Conservation (phyloP, 2,888 invertebrate species). For the Chrysolina haemoptera region DNA sequence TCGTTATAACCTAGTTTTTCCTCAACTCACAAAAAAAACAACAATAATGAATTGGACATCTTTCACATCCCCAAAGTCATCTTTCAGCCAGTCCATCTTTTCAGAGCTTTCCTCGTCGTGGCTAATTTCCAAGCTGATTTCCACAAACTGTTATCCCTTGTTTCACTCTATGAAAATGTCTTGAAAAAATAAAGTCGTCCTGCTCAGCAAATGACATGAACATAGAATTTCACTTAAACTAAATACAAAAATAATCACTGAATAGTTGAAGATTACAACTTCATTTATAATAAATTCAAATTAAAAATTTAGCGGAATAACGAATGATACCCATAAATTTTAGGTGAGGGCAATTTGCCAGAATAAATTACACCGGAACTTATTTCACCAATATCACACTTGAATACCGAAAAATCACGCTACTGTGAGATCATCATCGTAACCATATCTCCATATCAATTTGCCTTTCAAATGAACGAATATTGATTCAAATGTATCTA, state of each 20-base stretch:
- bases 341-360: not conserved
- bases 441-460: not conserved
- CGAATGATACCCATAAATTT: conserved; percentile 3
- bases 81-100: not conserved
- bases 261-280: not conserved
- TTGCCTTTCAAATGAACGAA: not conserved
- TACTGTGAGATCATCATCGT: not conserved
- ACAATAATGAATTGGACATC: no score
- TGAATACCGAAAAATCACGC: not conserved
- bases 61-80: no score
- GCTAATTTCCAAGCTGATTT: not conserved
- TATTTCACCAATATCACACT: not conserved
- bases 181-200: not conserved
- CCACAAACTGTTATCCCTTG: not conserved
- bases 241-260: not conserved
- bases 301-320: not conserved
- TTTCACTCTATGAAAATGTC: no score
- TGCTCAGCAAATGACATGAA: not conserved
- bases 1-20: no score
- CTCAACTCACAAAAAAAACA: no score
- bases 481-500: no score
- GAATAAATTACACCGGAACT: not conserved
- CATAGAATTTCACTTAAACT: conserved; percentile 8
- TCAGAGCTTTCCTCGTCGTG: not conserved
- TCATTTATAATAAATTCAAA: conserved; percentile 1